These are phyloP conservation scores for Operophtera brumata DNA, from an alignment of 2,888 invertebrate genomes.

Conservation along the genomic window DNA sequence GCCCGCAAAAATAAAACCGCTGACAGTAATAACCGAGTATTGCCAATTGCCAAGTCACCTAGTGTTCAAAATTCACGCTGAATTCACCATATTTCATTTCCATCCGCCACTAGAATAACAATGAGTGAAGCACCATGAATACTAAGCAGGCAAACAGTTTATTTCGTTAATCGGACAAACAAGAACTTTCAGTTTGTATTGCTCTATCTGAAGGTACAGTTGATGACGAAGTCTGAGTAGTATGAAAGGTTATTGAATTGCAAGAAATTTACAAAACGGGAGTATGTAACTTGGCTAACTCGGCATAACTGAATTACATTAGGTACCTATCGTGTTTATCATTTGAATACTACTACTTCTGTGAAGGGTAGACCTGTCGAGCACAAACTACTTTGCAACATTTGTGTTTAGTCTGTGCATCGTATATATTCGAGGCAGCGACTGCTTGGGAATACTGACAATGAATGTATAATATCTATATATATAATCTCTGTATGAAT, in stretches of 20 bases:
- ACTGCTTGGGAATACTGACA: too few relatives aligned
- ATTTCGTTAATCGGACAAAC: conserved; percentile 78
- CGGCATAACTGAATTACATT: too few relatives aligned
- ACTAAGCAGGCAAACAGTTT: conserved; percentile 76
- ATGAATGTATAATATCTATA: too few relatives aligned
- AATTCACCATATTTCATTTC: conserved; percentile 79
- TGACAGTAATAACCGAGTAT: conserved; percentile 50
- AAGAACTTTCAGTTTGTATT: conserved; percentile 69
- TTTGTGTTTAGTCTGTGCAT: too few relatives aligned
- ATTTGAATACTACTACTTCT: too few relatives aligned
- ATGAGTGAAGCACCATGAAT: conserved; percentile 73
- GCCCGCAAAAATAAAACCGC: conserved; percentile 27
- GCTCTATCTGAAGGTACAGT: conserved; percentile 52
- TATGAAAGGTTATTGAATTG: conserved; percentile 8
- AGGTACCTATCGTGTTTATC: too few relatives aligned
- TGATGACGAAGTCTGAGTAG: conserved; percentile 21
- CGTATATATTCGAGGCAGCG: too few relatives aligned
- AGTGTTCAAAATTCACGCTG: conserved; percentile 70
- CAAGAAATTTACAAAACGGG: neutral
- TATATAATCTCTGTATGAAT: too few relatives aligned
- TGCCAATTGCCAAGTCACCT: conserved; percentile 62
- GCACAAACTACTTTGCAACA: too few relatives aligned
- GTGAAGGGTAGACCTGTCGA: too few relatives aligned
- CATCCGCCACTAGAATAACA: conserved; percentile 68
- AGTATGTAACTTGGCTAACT: too few relatives aligned